Conservation (phyloP, 2,113 vertebrate genomes). For the Neotoma lepida region DNA sequence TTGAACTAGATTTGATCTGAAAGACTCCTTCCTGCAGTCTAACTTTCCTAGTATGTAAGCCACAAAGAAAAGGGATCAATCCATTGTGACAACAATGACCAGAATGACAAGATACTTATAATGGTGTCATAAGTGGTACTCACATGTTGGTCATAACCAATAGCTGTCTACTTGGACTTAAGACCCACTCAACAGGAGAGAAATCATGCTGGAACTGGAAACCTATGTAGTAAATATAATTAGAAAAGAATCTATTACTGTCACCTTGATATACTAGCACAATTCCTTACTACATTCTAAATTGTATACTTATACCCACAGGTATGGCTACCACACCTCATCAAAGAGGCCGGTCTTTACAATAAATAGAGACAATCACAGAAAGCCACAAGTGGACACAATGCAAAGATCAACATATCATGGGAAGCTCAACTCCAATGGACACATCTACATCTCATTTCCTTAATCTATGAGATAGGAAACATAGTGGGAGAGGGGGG, state of each 20-base stretch:
- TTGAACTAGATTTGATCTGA: neutral
- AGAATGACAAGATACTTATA: neutral
- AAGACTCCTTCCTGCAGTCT: neutral
- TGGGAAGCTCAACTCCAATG: neutral
- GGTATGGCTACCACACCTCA: neutral
- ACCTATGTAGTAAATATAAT: neutral
- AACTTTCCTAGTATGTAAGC: too few relatives aligned
- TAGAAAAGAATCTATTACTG: neutral
- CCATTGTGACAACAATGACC: neutral
- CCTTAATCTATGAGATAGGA: neutral
- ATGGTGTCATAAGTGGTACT: neutral
- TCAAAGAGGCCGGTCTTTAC: neutral
- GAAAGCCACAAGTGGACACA: neutral
- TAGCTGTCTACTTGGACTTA: too few relatives aligned
- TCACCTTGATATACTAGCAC: neutral
- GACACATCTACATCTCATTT: neutral
- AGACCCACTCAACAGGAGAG: neutral
- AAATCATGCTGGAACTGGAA: neutral
- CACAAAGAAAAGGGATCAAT: neutral
- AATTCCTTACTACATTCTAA: neutral
- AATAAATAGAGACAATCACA: neutral
- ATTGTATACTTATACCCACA: neutral
- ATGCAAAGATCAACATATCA: neutral
- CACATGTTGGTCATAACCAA: neutral
- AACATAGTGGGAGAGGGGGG: neutral